Conservation (phyloP, 2,888 invertebrate species). For the Dorcus hopei region DNA sequence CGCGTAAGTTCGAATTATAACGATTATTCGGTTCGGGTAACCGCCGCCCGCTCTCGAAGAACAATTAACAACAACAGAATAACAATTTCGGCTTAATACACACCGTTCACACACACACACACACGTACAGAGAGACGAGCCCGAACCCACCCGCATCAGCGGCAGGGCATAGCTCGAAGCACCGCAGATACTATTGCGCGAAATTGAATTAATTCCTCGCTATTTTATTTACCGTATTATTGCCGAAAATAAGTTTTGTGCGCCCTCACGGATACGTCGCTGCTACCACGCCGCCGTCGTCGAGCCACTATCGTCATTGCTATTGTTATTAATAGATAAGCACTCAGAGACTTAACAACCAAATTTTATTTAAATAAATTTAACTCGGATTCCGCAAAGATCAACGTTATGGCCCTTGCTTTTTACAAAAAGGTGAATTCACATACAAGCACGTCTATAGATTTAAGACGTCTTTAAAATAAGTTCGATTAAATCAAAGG, state of each 20-base stretch:
- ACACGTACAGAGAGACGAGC: conserved; percentile 7
- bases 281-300: too few relatives aligned
- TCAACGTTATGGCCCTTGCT: too few relatives aligned
- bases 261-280: conserved; percentile 1
- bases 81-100: conserved; percentile 14
- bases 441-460: too few relatives aligned
- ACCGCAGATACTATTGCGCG: conserved; percentile 30
- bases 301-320: too few relatives aligned
- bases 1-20: not conserved
- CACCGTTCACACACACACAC: not conserved
- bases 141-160: conserved; percentile 6
- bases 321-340: too few relatives aligned
- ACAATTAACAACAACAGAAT: conserved; percentile 17
- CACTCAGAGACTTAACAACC: too few relatives aligned
- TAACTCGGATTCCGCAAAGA: too few relatives aligned
- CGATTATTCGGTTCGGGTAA: not conserved
- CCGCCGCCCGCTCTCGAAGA: not conserved
- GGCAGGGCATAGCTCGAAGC: conserved; percentile 22
- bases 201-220: conserved; percentile 36
- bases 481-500: too few relatives aligned
- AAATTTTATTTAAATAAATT: too few relatives aligned
- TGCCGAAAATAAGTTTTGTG: conserved; percentile 29
- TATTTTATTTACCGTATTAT: conserved; percentile 36
- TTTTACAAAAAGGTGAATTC: too few relatives aligned
- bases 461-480: too few relatives aligned